phyloP scores from a whole-genome alignment of 2,113 vertebrate genomes.

The Xenopus borealis region DNA sequence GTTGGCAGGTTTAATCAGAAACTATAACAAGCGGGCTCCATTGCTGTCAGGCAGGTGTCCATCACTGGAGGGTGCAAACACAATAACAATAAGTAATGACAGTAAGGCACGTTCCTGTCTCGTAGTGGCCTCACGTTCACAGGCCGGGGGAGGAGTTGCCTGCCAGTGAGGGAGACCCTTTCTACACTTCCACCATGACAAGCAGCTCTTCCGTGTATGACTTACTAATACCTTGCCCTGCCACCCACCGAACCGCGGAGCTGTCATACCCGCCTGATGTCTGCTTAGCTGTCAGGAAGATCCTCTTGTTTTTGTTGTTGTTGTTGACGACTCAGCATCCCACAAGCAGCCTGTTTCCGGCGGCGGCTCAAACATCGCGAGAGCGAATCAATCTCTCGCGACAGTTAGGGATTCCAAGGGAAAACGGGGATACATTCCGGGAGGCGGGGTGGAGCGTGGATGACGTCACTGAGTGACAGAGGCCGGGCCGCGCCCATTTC shows the following conservation, averaged over 20 bases:
- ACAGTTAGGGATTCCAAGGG: neutral
- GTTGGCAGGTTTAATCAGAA: no score
- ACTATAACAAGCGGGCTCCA: no score
- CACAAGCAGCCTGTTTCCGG: constrained; percentile 35
- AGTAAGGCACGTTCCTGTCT: neutral
- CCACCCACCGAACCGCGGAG: neutral
- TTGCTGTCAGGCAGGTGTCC: no score
- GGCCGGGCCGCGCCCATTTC: no score
- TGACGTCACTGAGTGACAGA: no score
- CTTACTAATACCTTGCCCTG: neutral
- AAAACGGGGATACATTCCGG: neutral
- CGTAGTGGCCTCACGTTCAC: constrained; percentile 16
- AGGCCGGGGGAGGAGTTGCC: constrained; percentile 23
- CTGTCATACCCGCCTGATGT: constrained; percentile 23
- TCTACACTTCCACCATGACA: constrained; percentile 10
- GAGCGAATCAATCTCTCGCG: neutral
- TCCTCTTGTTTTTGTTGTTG: constrained; percentile 30
- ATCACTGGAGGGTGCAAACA: no score
- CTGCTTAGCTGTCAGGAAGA: constrained; percentile 22
- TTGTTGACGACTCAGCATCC: constrained; percentile 44
- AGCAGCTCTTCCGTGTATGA: neutral
- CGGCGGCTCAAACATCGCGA: constrained; percentile 32
- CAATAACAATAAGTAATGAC: neutral
- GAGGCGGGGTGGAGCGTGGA: neutral
- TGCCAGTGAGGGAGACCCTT: neutral